These are phyloP conservation scores for Apis laboriosa DNA, from an alignment of 1,140 invertebrate genomes.

Conservation along the genomic window DNA sequence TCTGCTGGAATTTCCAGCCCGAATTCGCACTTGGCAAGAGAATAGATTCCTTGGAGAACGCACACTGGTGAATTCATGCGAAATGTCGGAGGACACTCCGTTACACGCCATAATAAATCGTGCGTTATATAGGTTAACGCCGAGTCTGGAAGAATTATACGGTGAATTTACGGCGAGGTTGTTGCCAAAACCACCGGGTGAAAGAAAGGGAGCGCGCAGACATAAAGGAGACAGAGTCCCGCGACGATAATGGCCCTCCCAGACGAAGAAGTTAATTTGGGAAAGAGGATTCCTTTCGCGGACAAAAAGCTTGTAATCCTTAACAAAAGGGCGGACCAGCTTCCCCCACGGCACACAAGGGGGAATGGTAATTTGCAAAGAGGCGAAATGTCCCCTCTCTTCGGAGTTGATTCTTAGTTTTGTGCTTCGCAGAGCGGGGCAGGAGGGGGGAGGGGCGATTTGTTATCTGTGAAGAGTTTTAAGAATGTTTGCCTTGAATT, in stretches of 20 bases:
- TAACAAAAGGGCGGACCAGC: conserved; percentile 44
- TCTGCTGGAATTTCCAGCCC: neutral
- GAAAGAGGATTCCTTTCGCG: conserved; percentile 62
- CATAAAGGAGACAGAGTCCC: conserved; percentile 11
- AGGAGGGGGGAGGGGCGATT: neutral
- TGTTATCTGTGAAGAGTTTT: neutral
- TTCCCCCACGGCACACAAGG: neutral
- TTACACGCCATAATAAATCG: conserved; percentile 65
- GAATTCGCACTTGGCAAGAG: conserved; percentile 49
- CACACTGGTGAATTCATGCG: conserved; percentile 24
- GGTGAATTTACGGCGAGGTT: conserved; percentile 62
- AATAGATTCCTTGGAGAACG: conserved; percentile 39
- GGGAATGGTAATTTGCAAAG: neutral
- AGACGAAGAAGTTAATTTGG: conserved; percentile 65
- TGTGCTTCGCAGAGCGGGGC: too few species aligned
- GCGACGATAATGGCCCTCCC: conserved; percentile 62
- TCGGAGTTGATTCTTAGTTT: conserved; percentile 1
- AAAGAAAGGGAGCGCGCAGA: conserved; percentile 52
- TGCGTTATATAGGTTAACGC: conserved; percentile 63
- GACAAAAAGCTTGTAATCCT: conserved; percentile 63
- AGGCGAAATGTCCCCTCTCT: neutral
- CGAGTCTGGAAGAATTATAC: conserved; percentile 58
- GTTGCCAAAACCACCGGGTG: conserved; percentile 65
- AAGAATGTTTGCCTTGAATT: neutral
- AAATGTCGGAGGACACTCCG: conserved; percentile 4